Base-by-base conservation (phyloP, 2,113 vertebrate genomes). In the Ammodramus savannarum region DNA sequence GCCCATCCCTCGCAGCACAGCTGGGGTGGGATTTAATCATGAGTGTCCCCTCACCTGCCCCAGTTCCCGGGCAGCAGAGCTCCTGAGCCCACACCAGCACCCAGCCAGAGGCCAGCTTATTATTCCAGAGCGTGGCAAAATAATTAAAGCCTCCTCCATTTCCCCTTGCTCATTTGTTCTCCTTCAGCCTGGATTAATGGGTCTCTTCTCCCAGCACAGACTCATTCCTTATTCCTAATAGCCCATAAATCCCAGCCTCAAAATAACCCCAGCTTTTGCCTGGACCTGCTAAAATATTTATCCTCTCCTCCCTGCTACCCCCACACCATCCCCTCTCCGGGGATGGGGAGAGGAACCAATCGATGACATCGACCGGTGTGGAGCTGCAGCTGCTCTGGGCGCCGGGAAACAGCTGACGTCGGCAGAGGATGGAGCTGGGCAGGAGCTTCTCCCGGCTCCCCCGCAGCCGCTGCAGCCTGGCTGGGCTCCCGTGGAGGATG, bases 211-310 rank as follows among this genome's bases (percentile, higher is more conserved):
- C 72, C 69, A 61, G 74, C 74, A 65, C 91, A 76, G 93, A 82
- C 96, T 96, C 82, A 81, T 97, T 62, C 89, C 95, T 95, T 94
- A 92, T 95, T 92, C 90, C 90, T 93, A 96, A 94, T 76, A 92
- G 96, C 87, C 93, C 55, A 93, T 97, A 96, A 97, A 97, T 97
- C 95, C 95, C 51, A 13, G 74, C 95, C 92, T 77, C 54, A 95
- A 96, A 97, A 97, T 96, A 97, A 95, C 96, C 90, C 66, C 92
- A 63, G 85, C 94, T 92, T 94, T 89, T 65, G 83, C 95, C 82
- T 17, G 52, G 58, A 59, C 81, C 74, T 96, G 31, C 77, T 97
- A 87, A 97, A 97, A 97, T 96, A 97, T 97, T 97, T 80, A 97
- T 97, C 61, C 79, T 75, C 74, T 55, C 66, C 82, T 49, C 44